Percentiles rank a stretch among this genome's conserved stretches.
phyloP scores from a whole-genome alignment of 2,113 vertebrate species.

The Protobothrops mucrosquamatus region DNA sequence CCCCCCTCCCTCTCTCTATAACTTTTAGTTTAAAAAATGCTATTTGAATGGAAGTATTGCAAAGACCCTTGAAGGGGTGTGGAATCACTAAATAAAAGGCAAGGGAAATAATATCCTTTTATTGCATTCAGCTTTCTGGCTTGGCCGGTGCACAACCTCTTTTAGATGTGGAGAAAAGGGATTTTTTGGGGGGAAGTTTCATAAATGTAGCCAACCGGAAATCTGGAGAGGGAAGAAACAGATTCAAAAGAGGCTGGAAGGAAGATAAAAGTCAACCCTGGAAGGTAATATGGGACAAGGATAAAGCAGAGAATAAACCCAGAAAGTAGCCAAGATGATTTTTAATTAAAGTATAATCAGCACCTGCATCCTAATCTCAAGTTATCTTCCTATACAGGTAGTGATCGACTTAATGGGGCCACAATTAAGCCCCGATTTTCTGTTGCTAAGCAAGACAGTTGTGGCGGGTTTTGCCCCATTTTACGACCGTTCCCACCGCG shows the following conservation, averaged over 20 bases:
- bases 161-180: neutral
- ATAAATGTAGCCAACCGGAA: neutral
- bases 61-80: neutral
- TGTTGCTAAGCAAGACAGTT: neutral
- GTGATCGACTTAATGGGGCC: accelerated
- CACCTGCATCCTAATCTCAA: neutral
- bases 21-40: neutral
- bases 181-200: neutral
- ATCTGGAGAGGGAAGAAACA: neutral
- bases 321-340: neutral
- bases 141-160: neutral
- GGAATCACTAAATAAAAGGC: neutral
- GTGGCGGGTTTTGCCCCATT: neutral
- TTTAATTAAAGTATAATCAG: neutral
- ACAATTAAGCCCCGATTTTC: neutral
- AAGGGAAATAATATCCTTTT: neutral
- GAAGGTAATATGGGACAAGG: neutral
- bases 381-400: neutral
- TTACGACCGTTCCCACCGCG: neutral
- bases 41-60: neutral
- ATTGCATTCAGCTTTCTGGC: neutral
- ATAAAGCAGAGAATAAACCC: neutral
- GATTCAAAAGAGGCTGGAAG: neutral
- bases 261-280: neutral
- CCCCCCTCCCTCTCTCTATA: too few relatives aligned